A percentile compares a stretch with the other conserved stretches of the same genome.
phyloP scores from a whole-genome alignment of 53 echinoderm and acorn worm genomes.

The Stichopus horrens region DNA sequence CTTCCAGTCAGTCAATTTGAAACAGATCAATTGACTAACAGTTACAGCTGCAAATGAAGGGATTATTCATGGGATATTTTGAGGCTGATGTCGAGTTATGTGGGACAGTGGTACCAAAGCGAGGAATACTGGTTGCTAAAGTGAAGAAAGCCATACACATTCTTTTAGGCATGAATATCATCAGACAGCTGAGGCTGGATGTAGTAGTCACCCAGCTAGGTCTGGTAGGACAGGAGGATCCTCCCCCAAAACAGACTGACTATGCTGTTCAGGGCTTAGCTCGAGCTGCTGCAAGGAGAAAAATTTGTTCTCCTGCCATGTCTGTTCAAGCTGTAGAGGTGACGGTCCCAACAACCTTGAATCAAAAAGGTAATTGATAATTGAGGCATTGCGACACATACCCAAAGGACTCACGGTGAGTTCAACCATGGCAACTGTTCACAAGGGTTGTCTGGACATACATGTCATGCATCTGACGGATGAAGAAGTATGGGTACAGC shows the following conservation, averaged over 20 bases:
- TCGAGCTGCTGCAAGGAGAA: no score
- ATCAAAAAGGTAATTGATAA: no score
- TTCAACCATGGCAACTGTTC: no score
- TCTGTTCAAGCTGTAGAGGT: no score
- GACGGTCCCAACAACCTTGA: no score
- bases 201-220: not conserved
- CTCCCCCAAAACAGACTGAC: no score
- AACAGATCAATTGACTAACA: not conserved
- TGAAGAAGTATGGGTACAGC: not conserved
- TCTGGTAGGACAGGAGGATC: not conserved
- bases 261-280: no score
- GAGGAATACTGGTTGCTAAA: constrained; percentile 19
- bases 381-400: no score
- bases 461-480: not conserved
- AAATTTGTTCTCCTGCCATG: no score
- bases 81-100: not conserved
- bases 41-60: not conserved
- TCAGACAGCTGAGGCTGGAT: not conserved
- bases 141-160: not conserved
- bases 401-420: no score
- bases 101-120: not conserved
- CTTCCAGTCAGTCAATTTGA: not conserved
- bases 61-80: constrained; percentile 11
- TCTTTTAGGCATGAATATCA: constrained; percentile 41
- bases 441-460: no score